Evolutionary conservation across 2,888 invertebrate genomes (phyloP).

Genomic region (Phytoseiulus persimilis): DNA sequence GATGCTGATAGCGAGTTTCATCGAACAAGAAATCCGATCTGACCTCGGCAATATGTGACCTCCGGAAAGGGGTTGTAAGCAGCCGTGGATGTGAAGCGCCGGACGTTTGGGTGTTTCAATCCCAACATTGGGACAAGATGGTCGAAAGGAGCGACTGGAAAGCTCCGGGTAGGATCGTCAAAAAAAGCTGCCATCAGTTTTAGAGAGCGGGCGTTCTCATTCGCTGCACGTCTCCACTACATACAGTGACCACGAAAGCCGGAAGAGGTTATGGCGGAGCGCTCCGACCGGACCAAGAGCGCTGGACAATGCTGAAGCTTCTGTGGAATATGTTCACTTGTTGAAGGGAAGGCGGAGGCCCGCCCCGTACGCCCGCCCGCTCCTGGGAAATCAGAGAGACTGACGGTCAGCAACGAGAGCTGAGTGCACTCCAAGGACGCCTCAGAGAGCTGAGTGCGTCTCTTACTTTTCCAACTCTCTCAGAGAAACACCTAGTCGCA

Average conservation of each 20-base stretch:
- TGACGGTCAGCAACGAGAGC: neutral
- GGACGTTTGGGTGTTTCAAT: no score
- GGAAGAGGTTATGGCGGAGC: neutral
- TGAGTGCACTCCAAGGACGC: conserved; percentile 5
- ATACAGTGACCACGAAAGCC: neutral
- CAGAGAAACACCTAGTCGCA: neutral
- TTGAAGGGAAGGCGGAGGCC: neutral
- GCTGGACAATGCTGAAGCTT: neutral
- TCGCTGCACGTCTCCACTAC: neutral
- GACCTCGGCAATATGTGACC: no score
- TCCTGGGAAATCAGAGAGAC: conserved; percentile 5
- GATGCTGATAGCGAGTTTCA: no score
- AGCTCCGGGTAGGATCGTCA: neutral
- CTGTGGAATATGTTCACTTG: conserved; percentile 5
- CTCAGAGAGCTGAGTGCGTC: neutral
- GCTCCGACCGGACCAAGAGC: neutral
- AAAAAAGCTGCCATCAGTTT: neutral
- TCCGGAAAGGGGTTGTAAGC: no score
- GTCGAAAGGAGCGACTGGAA: neutral
- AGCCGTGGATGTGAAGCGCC: no score
- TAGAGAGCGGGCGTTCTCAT: neutral
- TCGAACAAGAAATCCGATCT: no score
- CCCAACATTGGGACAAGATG: neutral
- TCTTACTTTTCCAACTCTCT: neutral
- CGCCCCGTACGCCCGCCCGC: neutral